Percentiles rank a stretch among this genome's conserved stretches.
Conservation (phyloP, 2,113 vertebrate species). For the Hydropotes inermis region DNA sequence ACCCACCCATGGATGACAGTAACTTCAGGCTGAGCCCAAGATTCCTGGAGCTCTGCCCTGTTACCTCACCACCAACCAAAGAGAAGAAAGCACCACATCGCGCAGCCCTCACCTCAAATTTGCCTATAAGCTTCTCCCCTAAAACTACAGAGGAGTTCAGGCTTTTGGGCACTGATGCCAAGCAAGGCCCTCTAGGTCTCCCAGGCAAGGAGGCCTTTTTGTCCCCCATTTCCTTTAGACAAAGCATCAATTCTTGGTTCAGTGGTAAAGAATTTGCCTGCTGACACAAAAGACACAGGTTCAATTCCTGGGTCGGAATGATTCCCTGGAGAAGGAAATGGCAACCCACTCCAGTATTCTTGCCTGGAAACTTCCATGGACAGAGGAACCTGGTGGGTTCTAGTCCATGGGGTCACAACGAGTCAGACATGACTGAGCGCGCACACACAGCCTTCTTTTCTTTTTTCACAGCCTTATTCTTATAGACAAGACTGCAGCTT, state of each 20-base stretch:
- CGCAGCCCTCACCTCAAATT: neutral
- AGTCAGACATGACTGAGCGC: neutral
- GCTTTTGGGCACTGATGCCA: neutral
- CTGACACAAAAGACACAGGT: neutral
- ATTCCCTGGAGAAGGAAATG: neutral
- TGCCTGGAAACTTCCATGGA: neutral
- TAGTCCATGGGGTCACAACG: neutral
- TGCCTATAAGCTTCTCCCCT: neutral
- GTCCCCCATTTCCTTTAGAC: neutral
- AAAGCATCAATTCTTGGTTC: neutral
- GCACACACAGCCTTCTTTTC: neutral
- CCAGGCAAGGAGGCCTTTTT: neutral
- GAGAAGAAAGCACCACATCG: neutral
- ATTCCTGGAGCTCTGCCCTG: neutral
- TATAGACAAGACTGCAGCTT: neutral
- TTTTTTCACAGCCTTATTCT: neutral
- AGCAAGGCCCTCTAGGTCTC: neutral
- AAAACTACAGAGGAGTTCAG: neutral
- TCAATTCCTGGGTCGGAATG: neutral
- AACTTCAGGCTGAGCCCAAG: neutral
- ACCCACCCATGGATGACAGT: neutral
- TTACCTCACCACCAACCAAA: neutral
- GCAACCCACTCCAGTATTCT: neutral
- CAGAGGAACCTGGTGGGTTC: neutral
- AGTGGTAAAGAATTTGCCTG: neutral